Conservation (phyloP, 2,113 vertebrate species). For the Meleagris gallopavo region DNA sequence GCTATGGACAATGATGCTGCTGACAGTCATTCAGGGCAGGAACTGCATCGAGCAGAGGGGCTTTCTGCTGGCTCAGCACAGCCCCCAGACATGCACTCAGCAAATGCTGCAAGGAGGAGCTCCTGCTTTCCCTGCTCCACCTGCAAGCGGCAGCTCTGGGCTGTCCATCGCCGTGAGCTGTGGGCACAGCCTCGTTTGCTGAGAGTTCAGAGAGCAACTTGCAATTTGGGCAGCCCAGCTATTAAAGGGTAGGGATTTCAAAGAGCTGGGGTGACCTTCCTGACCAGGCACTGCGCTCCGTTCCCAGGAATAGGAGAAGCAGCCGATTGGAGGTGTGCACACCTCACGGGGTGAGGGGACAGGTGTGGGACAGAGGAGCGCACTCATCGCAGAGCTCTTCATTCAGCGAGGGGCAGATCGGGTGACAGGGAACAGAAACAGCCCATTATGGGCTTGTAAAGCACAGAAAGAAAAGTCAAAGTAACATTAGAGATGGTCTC, state of each 20-base stretch:
- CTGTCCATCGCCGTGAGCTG: not conserved
- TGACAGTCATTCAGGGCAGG: not conserved
- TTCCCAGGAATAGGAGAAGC: constrained; percentile 61
- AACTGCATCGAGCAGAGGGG: fast-evolving
- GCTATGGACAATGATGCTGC: fast-evolving
- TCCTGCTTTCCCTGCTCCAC: not conserved
- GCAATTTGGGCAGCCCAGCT: not conserved
- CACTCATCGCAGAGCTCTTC: constrained; percentile 24
- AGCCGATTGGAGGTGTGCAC: not conserved
- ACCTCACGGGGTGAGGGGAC: not conserved
- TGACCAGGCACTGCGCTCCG: constrained; percentile 8
- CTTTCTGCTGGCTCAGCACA: not conserved
- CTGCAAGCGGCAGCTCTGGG: not conserved
- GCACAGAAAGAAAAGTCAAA: constrained; percentile 8
- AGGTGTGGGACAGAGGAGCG: constrained; percentile 40
- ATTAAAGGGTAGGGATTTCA: not conserved
- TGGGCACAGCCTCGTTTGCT: not conserved
- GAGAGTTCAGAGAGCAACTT: not conserved
- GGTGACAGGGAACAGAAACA: constrained; percentile 25
- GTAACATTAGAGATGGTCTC: not conserved
- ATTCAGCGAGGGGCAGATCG: not conserved
- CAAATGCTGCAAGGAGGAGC: not conserved
- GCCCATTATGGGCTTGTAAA: constrained; percentile 28
- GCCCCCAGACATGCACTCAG: not conserved
- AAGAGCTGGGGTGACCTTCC: not conserved